A percentile compares a stretch with the other conserved stretches of the same genome.
Conservation (phyloP, 1,140 invertebrate genomes). For the Probaryconus sp. region DNA sequence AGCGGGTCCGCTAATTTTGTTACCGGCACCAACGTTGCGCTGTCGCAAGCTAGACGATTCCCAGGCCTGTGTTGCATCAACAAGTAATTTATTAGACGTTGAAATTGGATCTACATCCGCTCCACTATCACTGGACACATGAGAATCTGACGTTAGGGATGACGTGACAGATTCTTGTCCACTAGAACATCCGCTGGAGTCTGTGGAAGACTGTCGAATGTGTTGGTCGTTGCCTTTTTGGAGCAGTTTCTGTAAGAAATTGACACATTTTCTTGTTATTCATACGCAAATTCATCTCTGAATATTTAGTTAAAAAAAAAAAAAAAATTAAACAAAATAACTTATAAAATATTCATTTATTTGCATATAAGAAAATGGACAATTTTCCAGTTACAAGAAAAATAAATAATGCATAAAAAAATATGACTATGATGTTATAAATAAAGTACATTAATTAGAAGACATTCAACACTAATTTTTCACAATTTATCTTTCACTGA, state of each 20-base stretch:
- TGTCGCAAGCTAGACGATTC: constrained; percentile 73
- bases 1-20: constrained; percentile 39
- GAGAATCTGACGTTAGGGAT: constrained; percentile 79
- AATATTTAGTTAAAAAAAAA: constrained; percentile 2
- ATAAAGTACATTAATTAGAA: too few species aligned
- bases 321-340: constrained; percentile 13
- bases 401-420: too few species aligned
- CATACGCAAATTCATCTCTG: neutral
- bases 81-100: constrained; percentile 68
- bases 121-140: constrained; percentile 79
- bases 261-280: neutral
- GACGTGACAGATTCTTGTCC: constrained; percentile 81
- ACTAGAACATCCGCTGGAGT: constrained; percentile 80
- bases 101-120: constrained; percentile 76
- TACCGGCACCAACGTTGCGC: constrained; percentile 68
- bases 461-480: too few species aligned
- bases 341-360: constrained; percentile 11
- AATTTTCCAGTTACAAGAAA: too few species aligned
- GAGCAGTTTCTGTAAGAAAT: constrained; percentile 71
- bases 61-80: constrained; percentile 65
- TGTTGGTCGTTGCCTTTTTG: constrained; percentile 74
- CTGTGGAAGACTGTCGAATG: constrained; percentile 75
- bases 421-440: too few species aligned
- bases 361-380: too few species aligned
- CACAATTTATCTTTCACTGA: too few species aligned